Evolutionary conservation across 1,140 invertebrate species (phyloP), one percentile per base, ranked within the genome.

Genomic region (Platyura marginata): DNA sequence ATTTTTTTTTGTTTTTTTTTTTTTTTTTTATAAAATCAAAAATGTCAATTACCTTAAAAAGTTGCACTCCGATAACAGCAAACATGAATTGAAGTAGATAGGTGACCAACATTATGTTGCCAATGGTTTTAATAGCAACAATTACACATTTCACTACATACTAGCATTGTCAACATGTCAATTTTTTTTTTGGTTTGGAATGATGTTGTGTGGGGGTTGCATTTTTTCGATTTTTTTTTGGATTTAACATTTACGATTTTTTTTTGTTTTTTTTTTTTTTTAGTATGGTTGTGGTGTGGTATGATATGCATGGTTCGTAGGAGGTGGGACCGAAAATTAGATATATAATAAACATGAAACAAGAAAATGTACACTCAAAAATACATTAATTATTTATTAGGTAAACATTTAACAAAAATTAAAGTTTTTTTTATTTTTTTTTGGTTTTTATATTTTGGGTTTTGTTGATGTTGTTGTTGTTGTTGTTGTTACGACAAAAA

Each of bases 71-170:
- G 72, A 98, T 98, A 65, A 98, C 94, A 66, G 94, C 92, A 70
- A 98, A 99, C 93, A 98, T 98, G 79, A 98, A 99, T 74, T 97
- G 87, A 59, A 98, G 85, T 56, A 98, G 83, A 74, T 92, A 92
- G 65, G 93, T 96, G 67, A 98, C 91, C 80, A 96, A 77, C 79
- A 96, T 91, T 70, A 96, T 96, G 77, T 96, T 96, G 66, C 91
- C 91, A 68, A 96, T 96, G 56, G 92, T 96, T 80, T 95, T 96
- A 64, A 96, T 89, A 61, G 91, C 91, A 64, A 96, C 92, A 71
- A 96, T 93, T 67, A 96, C 91, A 75, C 91, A 96, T 72, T 95
- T 91, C 58, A 96, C 92, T 73, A 96, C 91, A 75, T 95, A 92
- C 88, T 92, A 77, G 51, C 61, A 62, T 57, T 55, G 51, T 44